Percentiles rank a stretch among this genome's conserved stretches.
phyloP scores from a whole-genome alignment of 2,113 vertebrate species.

The Bucco capensis region DNA sequence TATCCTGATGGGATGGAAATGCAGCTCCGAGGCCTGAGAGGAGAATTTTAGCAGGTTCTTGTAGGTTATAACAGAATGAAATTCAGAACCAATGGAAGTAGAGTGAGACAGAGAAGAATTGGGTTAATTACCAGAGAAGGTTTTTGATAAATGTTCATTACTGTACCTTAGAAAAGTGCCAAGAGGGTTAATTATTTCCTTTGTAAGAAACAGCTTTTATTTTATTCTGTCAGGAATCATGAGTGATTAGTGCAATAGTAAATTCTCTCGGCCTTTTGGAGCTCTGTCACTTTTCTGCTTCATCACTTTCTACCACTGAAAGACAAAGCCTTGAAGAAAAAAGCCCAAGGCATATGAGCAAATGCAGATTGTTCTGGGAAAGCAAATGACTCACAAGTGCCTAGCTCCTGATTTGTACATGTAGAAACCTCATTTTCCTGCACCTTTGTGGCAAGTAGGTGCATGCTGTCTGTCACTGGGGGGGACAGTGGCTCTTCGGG shows the following conservation, averaged over 20 bases:
- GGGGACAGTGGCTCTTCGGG: not conserved
- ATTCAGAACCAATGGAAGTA: not conserved
- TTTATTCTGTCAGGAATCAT: not conserved
- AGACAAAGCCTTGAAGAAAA: not conserved
- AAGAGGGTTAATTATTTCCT: slow-evolving; percentile 14
- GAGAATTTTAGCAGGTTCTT: not conserved
- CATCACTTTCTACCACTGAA: not conserved
- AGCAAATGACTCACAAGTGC: not conserved
- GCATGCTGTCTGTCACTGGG: not conserved
- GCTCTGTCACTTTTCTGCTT: not conserved
- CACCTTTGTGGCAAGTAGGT: not conserved
- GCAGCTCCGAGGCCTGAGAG: not conserved
- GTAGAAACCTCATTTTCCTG: not conserved
- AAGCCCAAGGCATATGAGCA: not conserved
- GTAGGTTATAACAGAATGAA: not conserved
- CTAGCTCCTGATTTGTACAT: not conserved
- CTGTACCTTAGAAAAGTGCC: not conserved
- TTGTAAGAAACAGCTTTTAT: not conserved
- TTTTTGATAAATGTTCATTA: not conserved
- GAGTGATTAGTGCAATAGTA: not conserved
- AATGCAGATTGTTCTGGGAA: not conserved
- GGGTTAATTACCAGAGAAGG: not conserved
- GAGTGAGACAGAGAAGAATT: not conserved
- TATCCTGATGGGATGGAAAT: not conserved
- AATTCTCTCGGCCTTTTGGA: not conserved